These are phyloP conservation scores for Salminus brasiliensis DNA, from an alignment of 2,113 vertebrate genomes.

Conservation along the genomic window DNA sequence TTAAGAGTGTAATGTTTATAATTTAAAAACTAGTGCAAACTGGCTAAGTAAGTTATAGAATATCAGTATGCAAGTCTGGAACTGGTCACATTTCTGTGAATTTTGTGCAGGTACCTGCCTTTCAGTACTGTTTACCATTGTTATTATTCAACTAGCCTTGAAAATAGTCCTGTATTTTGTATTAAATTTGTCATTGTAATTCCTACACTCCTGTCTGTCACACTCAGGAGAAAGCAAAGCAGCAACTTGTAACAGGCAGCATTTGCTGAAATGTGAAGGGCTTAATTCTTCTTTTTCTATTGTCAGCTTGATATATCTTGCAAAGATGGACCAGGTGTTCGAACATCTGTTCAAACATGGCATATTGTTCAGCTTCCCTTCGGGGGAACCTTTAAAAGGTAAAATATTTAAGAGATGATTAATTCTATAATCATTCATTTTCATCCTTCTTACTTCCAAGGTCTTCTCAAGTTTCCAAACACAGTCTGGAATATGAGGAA, in stretches of 20 bases:
- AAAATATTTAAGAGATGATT: slow-evolving; percentile 64
- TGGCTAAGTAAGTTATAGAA: too few species aligned
- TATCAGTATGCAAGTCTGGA: too few species aligned
- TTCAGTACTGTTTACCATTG: not conserved
- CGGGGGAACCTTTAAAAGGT: slow-evolving; percentile 55
- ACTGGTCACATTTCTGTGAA: too few species aligned
- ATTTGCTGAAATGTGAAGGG: not conserved
- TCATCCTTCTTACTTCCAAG: slow-evolving; percentile 48
- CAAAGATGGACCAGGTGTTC: slow-evolving; percentile 69
- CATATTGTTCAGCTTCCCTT: slow-evolving; percentile 65
- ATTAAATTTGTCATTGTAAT: too few species aligned
- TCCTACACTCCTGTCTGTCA: not conserved
- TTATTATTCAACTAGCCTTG: not conserved
- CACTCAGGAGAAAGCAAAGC: not conserved
- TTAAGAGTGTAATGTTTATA: too few species aligned
- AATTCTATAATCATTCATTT: slow-evolving; percentile 68
- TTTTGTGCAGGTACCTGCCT: too few species aligned
- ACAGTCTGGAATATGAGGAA: not conserved
- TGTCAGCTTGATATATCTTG: slow-evolving; percentile 66
- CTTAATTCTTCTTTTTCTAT: slow-evolving; percentile 21
- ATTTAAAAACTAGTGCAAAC: too few species aligned
- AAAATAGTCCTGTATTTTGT: not conserved
- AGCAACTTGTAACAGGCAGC: slow-evolving; percentile 19
- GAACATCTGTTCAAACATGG: slow-evolving; percentile 70
- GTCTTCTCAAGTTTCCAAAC: slow-evolving; percentile 44